Conservation (phyloP, 1,140 invertebrate genomes). For the Agraylea sexmaculata region DNA sequence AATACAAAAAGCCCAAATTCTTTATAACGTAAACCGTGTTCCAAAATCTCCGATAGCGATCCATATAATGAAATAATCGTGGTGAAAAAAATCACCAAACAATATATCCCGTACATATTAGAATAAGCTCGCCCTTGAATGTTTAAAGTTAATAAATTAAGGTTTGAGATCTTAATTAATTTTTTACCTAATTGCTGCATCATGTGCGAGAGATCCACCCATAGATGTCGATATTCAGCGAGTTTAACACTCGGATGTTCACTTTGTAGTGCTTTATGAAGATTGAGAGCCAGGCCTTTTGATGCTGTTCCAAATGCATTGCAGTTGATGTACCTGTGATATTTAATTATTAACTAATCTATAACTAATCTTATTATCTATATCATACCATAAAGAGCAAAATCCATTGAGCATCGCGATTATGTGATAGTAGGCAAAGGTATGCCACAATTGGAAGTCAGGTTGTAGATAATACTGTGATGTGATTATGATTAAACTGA, state of each 20-base stretch:
- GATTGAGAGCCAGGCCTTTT: slow-evolving; percentile 43
- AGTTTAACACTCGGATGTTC: slow-evolving; percentile 47
- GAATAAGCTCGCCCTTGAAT: slow-evolving; percentile 48
- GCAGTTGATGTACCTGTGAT: slow-evolving; percentile 46
- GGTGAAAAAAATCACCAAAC: slow-evolving; percentile 54
- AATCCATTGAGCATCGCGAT: slow-evolving; percentile 57
- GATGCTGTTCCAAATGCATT: slow-evolving; percentile 52
- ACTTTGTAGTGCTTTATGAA: slow-evolving; percentile 44
- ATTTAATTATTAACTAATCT: too few species aligned
- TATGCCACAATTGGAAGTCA: slow-evolving; percentile 54
- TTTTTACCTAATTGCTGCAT: slow-evolving; percentile 52
- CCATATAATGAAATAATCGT: slow-evolving; percentile 56
- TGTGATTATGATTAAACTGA: slow-evolving; percentile 47
- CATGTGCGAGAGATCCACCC: slow-evolving; percentile 58
- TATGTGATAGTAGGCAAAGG: slow-evolving; percentile 55
- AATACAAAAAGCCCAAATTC: slow-evolving; percentile 55
- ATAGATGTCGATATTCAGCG: slow-evolving; percentile 50
- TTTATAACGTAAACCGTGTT: slow-evolving; percentile 54
- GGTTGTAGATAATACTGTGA: slow-evolving; percentile 54
- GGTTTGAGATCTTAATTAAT: too few species aligned
- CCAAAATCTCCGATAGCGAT: slow-evolving; percentile 52
- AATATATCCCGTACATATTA: slow-evolving; percentile 59
- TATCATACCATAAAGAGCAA: slow-evolving; percentile 45
- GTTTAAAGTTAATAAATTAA: slow-evolving; percentile 1
- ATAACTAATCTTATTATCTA: too few species aligned